These are phyloP conservation scores for Dryobota labecula DNA, from an alignment of 2,888 invertebrate species.

Conservation along the genomic window DNA sequence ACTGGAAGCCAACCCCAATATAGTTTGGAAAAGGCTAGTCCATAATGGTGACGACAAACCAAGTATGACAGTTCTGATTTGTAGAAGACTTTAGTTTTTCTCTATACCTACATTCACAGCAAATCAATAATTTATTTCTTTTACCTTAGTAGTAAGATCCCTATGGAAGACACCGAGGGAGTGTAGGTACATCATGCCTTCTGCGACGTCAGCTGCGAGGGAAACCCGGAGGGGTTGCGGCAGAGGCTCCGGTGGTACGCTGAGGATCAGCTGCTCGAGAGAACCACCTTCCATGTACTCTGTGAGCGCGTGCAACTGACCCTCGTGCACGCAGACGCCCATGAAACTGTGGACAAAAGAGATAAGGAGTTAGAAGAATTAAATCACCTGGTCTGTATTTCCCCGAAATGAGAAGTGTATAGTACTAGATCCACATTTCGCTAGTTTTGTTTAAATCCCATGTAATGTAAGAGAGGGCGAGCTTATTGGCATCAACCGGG, in stretches of 20 bases:
- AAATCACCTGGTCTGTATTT: background rate
- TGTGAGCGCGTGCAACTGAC: conserved; percentile 98
- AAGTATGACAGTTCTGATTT: background rate
- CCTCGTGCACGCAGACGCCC: conserved; percentile 99
- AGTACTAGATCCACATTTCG: background rate
- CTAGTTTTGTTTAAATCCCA: background rate
- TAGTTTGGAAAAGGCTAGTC: no score
- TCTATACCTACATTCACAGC: background rate
- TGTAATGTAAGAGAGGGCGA: background rate
- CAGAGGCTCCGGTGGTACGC: conserved; percentile 92
- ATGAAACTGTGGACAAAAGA: conserved; percentile 93
- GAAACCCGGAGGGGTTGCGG: conserved; percentile 95
- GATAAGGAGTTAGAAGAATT: conserved; percentile 6
- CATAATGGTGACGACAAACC: no score
- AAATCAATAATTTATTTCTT: conserved; percentile 9
- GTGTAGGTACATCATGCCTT: conserved; percentile 98
- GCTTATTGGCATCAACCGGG: background rate
- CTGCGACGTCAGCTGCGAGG: conserved; percentile 96
- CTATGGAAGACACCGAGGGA: conserved; percentile 98
- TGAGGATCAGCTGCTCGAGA: conserved; percentile 96
- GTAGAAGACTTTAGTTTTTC: background rate
- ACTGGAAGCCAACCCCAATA: no score
- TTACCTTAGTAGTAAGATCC: conserved; percentile 98
- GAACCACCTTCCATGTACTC: conserved; percentile 99
- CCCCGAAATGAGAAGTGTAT: background rate